Evolutionary conservation across 2,888 invertebrate species (phyloP).

Genomic region (Eilema sororculum): DNA sequence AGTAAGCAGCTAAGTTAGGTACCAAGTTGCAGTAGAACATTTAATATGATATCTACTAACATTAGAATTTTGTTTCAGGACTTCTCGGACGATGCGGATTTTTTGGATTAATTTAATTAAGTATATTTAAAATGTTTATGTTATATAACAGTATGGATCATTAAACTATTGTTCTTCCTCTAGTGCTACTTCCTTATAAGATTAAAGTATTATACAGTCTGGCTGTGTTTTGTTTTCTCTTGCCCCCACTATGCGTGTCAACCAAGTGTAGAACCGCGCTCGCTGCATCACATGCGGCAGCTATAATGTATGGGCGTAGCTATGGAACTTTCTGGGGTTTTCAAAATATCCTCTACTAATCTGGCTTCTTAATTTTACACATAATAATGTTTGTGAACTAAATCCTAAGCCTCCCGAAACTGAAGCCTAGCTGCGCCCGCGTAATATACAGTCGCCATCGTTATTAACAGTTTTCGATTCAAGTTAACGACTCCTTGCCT

Average conservation of each 20-base stretch:
- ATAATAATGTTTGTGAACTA: too few species aligned
- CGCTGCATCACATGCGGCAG: too few species aligned
- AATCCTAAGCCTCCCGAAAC: too few species aligned
- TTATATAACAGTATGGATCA: conserved; percentile 54
- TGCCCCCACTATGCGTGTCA: background rate
- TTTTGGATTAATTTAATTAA: conserved; percentile 66
- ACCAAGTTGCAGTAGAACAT: too few species aligned
- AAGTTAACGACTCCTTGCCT: too few species aligned
- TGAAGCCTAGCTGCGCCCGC: background rate
- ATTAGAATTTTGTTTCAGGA: conserved; percentile 62
- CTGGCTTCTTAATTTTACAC: too few species aligned
- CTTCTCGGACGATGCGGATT: conserved; percentile 80
- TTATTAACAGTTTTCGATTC: too few species aligned
- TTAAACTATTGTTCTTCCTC: conserved; percentile 72
- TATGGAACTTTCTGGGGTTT: too few species aligned
- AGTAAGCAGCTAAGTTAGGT: too few species aligned
- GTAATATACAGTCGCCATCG: conserved; percentile 8
- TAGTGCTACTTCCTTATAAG: conserved; percentile 77
- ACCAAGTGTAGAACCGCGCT: too few species aligned
- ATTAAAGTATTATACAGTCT: conserved; percentile 78
- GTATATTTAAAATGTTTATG: conserved; percentile 68
- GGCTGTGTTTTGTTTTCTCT: conserved; percentile 49
- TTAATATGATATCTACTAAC: background rate
- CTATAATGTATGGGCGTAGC: conserved; percentile 10
- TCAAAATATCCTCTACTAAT: too few species aligned